Evolutionary conservation across 2,113 vertebrate genomes (phyloP).

Genomic region (Alectura lathami): DNA sequence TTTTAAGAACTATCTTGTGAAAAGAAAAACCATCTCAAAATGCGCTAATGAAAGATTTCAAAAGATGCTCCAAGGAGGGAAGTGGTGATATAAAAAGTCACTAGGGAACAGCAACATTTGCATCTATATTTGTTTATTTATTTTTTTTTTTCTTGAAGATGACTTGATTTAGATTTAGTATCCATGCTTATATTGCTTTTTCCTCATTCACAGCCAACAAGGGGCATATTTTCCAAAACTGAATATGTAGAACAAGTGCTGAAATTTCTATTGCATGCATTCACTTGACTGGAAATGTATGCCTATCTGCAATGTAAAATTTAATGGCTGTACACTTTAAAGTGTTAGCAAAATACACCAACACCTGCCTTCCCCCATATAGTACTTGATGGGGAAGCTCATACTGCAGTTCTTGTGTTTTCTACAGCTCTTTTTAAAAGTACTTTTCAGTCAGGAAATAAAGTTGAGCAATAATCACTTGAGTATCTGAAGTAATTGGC

Average conservation of each 20-base stretch:
- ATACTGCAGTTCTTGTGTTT: constrained; percentile 4
- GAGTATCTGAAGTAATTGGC: background rate
- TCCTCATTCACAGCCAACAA: constrained; percentile 29
- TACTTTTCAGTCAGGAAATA: background rate
- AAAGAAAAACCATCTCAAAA: constrained; percentile 15
- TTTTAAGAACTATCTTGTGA: background rate
- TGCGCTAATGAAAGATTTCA: background rate
- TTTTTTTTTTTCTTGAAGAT: background rate
- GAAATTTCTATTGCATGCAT: constrained; percentile 61
- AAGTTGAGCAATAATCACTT: background rate
- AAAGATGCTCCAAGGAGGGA: background rate
- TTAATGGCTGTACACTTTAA: constrained; percentile 31
- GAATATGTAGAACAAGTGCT: constrained; percentile 50
- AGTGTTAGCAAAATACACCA: constrained; percentile 47
- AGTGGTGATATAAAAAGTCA: background rate
- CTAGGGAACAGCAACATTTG: background rate
- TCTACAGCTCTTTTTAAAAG: constrained; percentile 12
- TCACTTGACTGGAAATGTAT: constrained; percentile 42
- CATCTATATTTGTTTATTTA: constrained; percentile 11
- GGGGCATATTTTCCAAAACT: constrained; percentile 45
- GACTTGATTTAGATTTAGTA: constrained; percentile 30
- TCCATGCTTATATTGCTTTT: constrained; percentile 11
- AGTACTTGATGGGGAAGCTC: background rate
- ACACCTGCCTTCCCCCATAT: constrained; percentile 43
- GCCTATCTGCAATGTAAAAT: constrained; percentile 54